A percentile compares a stretch with the other conserved stretches of the same genome.
These are phyloP conservation scores for Toxotes jaculatrix DNA, from an alignment of 2,113 vertebrate genomes.

Conservation along the genomic window DNA sequence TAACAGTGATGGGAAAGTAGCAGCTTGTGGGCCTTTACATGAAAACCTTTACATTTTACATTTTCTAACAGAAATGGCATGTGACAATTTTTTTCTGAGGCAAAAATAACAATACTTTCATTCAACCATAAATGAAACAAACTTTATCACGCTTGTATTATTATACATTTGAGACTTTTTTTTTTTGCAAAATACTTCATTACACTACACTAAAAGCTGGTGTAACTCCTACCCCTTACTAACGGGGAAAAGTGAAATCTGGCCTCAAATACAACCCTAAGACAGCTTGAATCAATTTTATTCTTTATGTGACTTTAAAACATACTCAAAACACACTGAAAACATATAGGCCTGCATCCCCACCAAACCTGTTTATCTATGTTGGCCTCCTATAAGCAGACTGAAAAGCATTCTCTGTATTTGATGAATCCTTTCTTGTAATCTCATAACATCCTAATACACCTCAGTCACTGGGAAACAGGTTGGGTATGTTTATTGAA, in stretches of 20 bases:
- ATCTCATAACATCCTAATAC: not conserved
- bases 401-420: not conserved
- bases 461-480: not conserved
- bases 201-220: not conserved
- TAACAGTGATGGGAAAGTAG: too few species aligned
- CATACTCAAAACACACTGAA: not conserved
- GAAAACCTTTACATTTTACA: not conserved
- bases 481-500: slow-evolving; percentile 3
- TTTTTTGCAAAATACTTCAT: not conserved
- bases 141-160: not conserved
- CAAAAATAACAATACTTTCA: not conserved
- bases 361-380: not conserved
- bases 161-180: not conserved
- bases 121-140: not conserved
- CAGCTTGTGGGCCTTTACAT: too few species aligned
- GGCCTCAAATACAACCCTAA: not conserved
- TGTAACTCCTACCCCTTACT: not conserved
- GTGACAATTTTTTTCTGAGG: not conserved
- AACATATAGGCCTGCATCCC: not conserved
- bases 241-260: not conserved
- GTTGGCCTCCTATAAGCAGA: not conserved
- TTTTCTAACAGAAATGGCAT: too few species aligned
- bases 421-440: not conserved
- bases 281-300: not conserved
- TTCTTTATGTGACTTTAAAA: not conserved